Evolutionary conservation across 2,797 vertebrate genomes (phyloP), one percentile per base, ranked within the genome.

Genomic region (Chelon auratus): DNA sequence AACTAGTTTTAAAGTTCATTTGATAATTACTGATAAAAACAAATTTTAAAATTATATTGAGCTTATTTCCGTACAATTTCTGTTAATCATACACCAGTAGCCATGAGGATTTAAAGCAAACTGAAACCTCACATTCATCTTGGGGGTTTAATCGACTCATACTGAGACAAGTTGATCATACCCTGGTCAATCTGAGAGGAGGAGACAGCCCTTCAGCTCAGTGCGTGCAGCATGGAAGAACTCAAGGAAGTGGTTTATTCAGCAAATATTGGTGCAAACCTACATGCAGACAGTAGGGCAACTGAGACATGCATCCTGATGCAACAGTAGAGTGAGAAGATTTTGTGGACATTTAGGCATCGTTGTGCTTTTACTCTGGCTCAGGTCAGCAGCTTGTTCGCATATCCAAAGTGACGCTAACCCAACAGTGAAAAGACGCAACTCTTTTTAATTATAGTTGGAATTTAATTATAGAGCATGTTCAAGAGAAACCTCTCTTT

Each of bases 241-340:
- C 10, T 33, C 3, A 50, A 90, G 88, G 88, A 90, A 81, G 86
- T 88, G 88, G 88, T 88, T 88, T 43, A 22, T 60, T 65, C 53
- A 78, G 87, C 72, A 82, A 33, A 45, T 67, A 68, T 33, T 9
- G 51, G 51, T 68, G 64, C 77, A 75, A 57, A 76, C 57, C 68
- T 63, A 67, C 18, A 67, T 66, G 65, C 68, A 64, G n/a, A 36
- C 42, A 52, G 66, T 50, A 20, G 22, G 53, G 62, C 54, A 76
- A 69, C 73, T 62, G 52, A 68, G 13, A 62, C 5, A 14, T 62
- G 82, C 73, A 71, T 78, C 75, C 24, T n/a, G 67, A 71, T 59
- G 71, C 68, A 53, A 18, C 5, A 1, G 55, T 4, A 24, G 53
- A 17, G n/a, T 37, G 51, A 64, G 70, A 78, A 56, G 68, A 59